These are phyloP conservation scores for Caenorhabditis remanei DNA, from an alignment of 1,140 invertebrate species.

Conservation along the genomic window DNA sequence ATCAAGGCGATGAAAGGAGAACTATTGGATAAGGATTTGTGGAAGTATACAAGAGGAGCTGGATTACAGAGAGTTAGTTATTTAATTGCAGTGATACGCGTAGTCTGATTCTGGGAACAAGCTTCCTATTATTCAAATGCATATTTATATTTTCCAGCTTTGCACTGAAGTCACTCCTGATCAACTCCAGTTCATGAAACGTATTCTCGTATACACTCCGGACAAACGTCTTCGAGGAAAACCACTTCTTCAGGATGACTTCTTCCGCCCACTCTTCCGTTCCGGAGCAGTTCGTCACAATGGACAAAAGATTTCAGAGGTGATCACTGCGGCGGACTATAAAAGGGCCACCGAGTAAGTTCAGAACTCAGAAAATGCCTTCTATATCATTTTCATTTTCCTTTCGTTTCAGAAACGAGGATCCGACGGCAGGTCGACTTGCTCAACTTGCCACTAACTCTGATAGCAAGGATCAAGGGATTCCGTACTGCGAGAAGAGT, in stretches of 20 bases:
- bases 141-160: constrained; percentile 50
- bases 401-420: not conserved
- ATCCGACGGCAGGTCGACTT: not conserved
- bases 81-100: no score
- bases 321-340: constrained; percentile 11
- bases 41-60: constrained; percentile 24
- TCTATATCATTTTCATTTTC: no score
- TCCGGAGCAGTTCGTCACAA: constrained; percentile 6
- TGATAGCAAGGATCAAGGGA: constrained; percentile 20
- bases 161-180: constrained; percentile 62
- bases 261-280: constrained; percentile 64
- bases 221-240: constrained; percentile 65
- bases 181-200: constrained; percentile 54
- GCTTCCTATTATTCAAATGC: not conserved
- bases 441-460: not conserved
- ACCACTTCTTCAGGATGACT: constrained; percentile 59
- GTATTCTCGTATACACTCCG: constrained; percentile 66
- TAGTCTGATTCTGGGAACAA: not conserved
- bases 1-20: constrained; percentile 61
- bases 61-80: not conserved
- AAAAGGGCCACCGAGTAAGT: constrained; percentile 32
- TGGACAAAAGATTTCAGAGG: constrained; percentile 25
- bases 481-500: constrained; percentile 47
- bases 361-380: no score
- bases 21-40: constrained; percentile 8